Conservation (phyloP, 2,888 invertebrate species). For the Cephus pygmeus region DNA sequence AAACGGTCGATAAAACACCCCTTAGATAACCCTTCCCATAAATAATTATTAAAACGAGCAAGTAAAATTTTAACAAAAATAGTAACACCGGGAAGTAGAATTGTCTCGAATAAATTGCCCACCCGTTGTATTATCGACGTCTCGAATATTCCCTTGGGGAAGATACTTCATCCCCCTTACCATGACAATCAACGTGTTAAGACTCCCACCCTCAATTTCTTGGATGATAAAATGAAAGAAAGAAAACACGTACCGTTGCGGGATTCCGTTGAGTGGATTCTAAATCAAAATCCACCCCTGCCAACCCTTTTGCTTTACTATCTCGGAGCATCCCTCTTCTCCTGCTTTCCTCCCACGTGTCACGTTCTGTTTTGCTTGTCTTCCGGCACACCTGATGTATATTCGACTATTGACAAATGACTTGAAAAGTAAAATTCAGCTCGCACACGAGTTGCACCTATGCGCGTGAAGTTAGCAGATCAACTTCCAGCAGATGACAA, state of each 20-base stretch:
- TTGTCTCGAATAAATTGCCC: background rate
- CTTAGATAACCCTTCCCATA: background rate
- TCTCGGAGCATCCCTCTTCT: background rate
- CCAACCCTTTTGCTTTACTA: background rate
- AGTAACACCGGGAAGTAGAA: background rate
- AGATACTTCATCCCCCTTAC: background rate
- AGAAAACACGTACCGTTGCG: slow-evolving; percentile 10
- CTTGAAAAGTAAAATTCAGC: background rate
- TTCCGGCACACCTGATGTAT: background rate
- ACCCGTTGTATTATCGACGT: background rate
- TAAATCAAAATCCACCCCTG: background rate
- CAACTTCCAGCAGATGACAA: too few relatives aligned
- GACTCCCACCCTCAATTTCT: background rate
- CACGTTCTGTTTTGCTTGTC: background rate
- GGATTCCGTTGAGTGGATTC: slow-evolving; percentile 40
- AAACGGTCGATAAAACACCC: background rate
- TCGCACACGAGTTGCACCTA: background rate
- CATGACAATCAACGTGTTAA: background rate
- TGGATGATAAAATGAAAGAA: background rate
- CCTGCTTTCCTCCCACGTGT: background rate
- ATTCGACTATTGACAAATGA: background rate
- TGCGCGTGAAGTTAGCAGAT: too few relatives aligned
- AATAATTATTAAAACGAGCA: background rate
- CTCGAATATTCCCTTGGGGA: background rate
- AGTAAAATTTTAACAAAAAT: background rate